Base-by-base conservation (phyloP, 2,888 invertebrate genomes). In the Thalpophila matura region DNA sequence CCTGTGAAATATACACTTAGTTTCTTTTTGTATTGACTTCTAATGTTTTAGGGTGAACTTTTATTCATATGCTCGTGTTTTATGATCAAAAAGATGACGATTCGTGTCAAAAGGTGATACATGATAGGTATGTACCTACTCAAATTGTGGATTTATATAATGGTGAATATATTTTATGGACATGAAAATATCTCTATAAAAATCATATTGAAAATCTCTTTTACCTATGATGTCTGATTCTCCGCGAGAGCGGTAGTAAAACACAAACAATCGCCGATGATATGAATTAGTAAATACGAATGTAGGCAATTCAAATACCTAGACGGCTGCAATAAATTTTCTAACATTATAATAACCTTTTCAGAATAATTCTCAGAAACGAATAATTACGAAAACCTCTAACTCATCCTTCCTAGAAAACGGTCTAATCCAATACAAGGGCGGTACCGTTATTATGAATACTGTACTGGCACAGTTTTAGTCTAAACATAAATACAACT, bases 21-120 rank as follows among this genome's bases (percentile, higher is more conserved):
- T 22, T 69, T 55, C 16, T 51, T 64, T 67, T 56, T 43, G 35
- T 69, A 69, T 61, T 67, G 55, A 47, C 33, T 45, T 57, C 42
- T 61, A 50, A 35, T 31, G 10, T 64, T 50, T 55, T 4, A 4
- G 5, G 12, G 16, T 35, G 10, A 16, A 18, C 38, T 18, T 58
- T 53, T 45, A 37, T 58, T 47, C 26, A 40, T 55, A 5, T 6
- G 10, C 10, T 33, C 5, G 14, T 4, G 31, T n/a, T 31, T 31
- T 31, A 31, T 4, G 3, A 31, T 31, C 31, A n/a, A n/a, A n/a
- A n/a, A n/a, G n/a, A n/a, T n/a, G n/a, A n/a, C n/a, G n/a, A n/a
- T n/a, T n/a, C n/a, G n/a, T n/a, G n/a, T n/a, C n/a, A n/a, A n/a
- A n/a, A n/a, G n/a, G n/a, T n/a, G n/a, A n/a, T n/a, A n/a, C n/a